These are phyloP conservation scores for Raja brachyura DNA, from an alignment of 2,113 vertebrate genomes.

Conservation along the genomic window DNA sequence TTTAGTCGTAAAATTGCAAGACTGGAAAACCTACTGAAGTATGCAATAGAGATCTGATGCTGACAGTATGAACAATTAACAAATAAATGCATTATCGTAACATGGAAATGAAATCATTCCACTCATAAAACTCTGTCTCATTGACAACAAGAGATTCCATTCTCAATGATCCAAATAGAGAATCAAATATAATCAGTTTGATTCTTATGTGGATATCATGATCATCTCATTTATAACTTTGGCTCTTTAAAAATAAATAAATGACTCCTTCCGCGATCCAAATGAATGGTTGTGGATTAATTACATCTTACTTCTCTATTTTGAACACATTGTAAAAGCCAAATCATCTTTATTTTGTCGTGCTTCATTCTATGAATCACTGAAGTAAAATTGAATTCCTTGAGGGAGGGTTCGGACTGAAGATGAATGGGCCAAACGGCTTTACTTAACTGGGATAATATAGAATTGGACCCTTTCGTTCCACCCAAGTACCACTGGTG, in stretches of 20 bases:
- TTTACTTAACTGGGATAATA: not conserved
- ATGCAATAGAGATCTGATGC: not conserved
- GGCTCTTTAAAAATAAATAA: not conserved
- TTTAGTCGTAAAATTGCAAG: slow-evolving; percentile 10
- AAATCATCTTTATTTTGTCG: not conserved
- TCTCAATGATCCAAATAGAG: not conserved
- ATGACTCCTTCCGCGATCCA: not conserved
- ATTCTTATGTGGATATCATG: not conserved
- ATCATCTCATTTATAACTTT: not conserved
- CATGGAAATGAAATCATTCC: not conserved
- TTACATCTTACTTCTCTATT: not conserved
- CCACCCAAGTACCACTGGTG: not conserved
- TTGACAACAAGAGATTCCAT: not conserved
- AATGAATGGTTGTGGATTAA: not conserved
- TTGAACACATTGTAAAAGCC: not conserved
- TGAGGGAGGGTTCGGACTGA: not conserved
- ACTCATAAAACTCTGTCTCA: not conserved
- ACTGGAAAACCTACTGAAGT: slow-evolving; percentile 1
- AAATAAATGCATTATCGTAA: not conserved
- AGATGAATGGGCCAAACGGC: not conserved
- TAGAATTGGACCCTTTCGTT: not conserved
- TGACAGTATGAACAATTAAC: not conserved
- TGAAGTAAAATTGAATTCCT: not conserved
- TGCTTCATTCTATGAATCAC: not conserved
- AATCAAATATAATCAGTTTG: not conserved